Conservation (phyloP, 1,140 invertebrate species). For the Holcopasites calliopsidis region DNA sequence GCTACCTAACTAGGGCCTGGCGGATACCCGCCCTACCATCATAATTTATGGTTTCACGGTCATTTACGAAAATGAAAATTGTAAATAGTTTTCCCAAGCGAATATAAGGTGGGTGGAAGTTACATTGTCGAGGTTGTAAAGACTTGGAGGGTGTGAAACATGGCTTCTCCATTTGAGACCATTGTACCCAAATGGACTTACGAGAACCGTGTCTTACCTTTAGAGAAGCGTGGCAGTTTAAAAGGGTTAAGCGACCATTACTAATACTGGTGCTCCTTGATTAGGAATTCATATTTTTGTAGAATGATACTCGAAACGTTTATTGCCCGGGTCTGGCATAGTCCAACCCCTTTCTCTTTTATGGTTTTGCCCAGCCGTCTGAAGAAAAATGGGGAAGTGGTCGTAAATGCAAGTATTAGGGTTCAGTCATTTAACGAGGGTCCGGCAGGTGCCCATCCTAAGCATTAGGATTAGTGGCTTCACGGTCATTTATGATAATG, state of each 20-base stretch:
- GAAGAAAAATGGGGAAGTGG: too few relatives aligned
- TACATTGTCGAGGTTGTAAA: background rate
- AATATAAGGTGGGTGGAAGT: conserved; percentile 27
- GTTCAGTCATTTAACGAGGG: background rate
- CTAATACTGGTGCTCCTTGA: background rate
- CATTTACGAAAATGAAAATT: conserved; percentile 37
- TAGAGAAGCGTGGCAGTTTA: background rate
- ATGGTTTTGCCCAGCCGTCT: too few relatives aligned
- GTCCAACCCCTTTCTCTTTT: background rate
- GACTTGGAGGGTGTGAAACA: too few relatives aligned
- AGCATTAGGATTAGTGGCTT: conserved; percentile 13
- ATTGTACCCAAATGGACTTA: too few relatives aligned
- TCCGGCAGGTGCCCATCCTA: background rate
- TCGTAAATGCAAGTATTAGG: too few relatives aligned
- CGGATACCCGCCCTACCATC: background rate
- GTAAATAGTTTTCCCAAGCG: conserved; percentile 45
- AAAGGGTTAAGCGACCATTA: background rate
- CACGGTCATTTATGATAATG: conserved; percentile 41
- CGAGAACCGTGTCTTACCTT: too few relatives aligned
- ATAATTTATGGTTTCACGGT: conserved; percentile 32
- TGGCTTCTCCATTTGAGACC: background rate
- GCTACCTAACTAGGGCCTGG: background rate
- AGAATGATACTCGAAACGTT: background rate
- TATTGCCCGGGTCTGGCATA: background rate
- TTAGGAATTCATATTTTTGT: background rate